A percentile compares a stretch with the other conserved stretches of the same genome.
These are phyloP conservation scores for Diadophis punctatus DNA, from an alignment of 2,113 vertebrate genomes.

Conservation along the genomic window DNA sequence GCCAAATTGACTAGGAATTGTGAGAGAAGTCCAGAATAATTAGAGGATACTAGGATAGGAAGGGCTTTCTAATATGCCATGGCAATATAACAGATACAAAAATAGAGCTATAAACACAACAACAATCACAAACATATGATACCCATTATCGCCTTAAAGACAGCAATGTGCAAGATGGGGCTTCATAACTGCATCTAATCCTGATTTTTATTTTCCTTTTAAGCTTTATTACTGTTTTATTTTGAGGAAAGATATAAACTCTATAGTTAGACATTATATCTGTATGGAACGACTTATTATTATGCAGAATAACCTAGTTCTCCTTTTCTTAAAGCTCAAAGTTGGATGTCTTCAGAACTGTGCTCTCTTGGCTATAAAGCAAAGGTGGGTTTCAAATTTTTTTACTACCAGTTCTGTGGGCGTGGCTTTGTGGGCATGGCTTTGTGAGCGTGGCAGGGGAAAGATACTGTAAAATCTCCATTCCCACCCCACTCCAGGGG, in stretches of 20 bases:
- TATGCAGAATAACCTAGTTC: background rate
- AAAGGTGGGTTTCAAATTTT: too few species aligned
- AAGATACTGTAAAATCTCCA: too few species aligned
- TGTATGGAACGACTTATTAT: background rate
- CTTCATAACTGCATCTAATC: background rate
- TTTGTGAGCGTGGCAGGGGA: too few species aligned
- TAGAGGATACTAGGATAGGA: background rate
- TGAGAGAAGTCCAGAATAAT: background rate
- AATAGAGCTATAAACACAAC: background rate
- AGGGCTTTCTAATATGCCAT: background rate
- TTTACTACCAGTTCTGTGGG: too few species aligned
- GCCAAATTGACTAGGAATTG: background rate
- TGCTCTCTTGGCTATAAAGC: background rate
- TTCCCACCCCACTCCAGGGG: too few species aligned
- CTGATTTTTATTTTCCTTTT: background rate
- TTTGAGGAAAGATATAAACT: background rate
- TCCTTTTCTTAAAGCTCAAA: background rate
- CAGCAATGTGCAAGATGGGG: background rate
- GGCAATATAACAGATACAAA: background rate
- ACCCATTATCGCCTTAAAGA: background rate
- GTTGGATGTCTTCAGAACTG: background rate
- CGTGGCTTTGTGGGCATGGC: too few species aligned
- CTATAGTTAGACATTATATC: background rate
- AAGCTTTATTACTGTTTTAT: background rate
- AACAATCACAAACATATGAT: background rate